Conservation (phyloP, 2,888 invertebrate species). For the Himalopsyche japonica region DNA sequence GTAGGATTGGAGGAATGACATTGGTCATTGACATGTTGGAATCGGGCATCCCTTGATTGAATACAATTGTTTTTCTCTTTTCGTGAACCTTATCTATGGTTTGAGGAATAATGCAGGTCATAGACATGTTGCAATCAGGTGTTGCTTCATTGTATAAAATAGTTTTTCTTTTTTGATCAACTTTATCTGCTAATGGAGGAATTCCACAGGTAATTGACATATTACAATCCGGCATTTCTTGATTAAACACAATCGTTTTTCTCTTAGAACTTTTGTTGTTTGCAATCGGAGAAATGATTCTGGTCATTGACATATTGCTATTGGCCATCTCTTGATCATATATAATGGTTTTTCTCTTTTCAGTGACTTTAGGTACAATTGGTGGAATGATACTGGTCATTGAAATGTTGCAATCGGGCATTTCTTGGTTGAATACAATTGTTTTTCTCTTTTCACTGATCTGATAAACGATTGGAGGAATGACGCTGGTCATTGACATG, state of each 20-base stretch:
- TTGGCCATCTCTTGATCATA: not conserved
- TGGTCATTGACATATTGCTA: constrained; percentile 19
- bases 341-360: too few species aligned
- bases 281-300: not conserved
- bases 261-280: not conserved
- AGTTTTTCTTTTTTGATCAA: not conserved
- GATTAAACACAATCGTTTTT: constrained; percentile 18
- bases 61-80: not conserved
- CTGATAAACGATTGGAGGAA: not conserved
- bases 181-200: not conserved
- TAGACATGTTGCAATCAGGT: constrained; percentile 1
- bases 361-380: too few species aligned
- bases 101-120: not conserved
- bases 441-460: too few species aligned
- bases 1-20: not conserved
- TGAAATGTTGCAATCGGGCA: too few species aligned
- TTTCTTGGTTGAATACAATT: too few species aligned
- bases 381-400: too few species aligned
- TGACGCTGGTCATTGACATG: not conserved
- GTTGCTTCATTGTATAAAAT: not conserved
- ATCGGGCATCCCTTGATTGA: not conserved
- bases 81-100: not conserved
- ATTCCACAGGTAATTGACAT: constrained; percentile 8
- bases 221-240: not conserved
- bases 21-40: not conserved